A percentile compares a stretch with the other conserved stretches of the same genome.
These are phyloP conservation scores for Hippocampus kuda DNA, from an alignment of 2,797 vertebrate species.

Conservation along the genomic window DNA sequence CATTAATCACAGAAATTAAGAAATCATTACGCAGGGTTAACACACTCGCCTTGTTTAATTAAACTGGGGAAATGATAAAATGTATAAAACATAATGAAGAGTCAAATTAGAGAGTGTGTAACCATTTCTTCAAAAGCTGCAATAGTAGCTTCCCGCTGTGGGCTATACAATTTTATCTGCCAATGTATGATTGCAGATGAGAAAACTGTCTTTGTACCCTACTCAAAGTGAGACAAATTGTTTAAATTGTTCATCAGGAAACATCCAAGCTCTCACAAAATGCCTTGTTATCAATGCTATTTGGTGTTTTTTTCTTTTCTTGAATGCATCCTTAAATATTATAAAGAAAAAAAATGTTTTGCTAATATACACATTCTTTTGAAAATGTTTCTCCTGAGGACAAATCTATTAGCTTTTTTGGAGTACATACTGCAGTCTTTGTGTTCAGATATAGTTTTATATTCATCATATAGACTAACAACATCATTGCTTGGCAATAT, in stretches of 20 bases:
- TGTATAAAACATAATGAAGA: slow-evolving; percentile 9
- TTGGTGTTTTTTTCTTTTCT: not conserved
- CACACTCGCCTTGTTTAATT: slow-evolving; percentile 8
- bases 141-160: not conserved
- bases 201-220: not conserved
- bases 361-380: not conserved
- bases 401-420: not conserved
- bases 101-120: slow-evolving; percentile 12
- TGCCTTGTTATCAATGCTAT: not conserved
- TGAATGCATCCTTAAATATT: not conserved
- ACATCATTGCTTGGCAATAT: not conserved
- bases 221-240: not conserved
- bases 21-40: slow-evolving; percentile 7
- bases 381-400: not conserved
- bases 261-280: not conserved
- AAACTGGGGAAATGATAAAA: slow-evolving; percentile 11
- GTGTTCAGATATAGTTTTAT: not conserved
- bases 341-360: not conserved
- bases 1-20: slow-evolving; percentile 11
- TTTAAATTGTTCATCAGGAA: not conserved
- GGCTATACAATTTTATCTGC: not conserved
- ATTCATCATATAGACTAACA: not conserved
- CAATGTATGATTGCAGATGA: not conserved
- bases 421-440: not conserved
- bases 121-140: not conserved